Base-by-base conservation (phyloP, 1,140 invertebrate genomes). In the Psix sp. region DNA sequence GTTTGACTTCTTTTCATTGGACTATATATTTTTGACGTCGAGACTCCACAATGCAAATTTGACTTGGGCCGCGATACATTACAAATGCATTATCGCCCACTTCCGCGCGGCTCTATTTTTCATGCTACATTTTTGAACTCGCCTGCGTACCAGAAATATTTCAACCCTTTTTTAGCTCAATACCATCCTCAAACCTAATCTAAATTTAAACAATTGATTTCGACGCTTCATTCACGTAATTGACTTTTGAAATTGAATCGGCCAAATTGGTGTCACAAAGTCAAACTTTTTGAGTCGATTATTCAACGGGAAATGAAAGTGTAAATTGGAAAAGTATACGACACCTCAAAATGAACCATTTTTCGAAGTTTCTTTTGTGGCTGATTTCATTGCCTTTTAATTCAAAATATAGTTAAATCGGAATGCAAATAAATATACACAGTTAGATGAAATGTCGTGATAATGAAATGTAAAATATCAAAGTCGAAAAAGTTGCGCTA, bases 161-260 rank as follows among this genome's bases (percentile, higher is more conserved):
- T n/a, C n/a, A n/a, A n/a, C n/a, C n/a, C n/a, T n/a, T n/a, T n/a
- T n/a, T n/a, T n/a, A n/a, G n/a, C n/a, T n/a, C n/a, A n/a, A n/a
- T n/a, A n/a, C n/a, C 36, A 17, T 39, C 26, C 3, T 14, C 16
- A 3, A 11, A 9, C 17, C 38, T 51, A 51, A 62, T 62, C 13
- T 26, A 62, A 51, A 65, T 45, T 63, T 63, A 36, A 51, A 52
- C 31, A 26, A 18, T 18, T 51, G 29, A 17, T 52, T 33, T 26
- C 11, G 33, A 52, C 5, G 24, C 5, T 29, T 35, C 14, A 5
- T 29, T 46, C 20, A 21, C 33, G 31, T 65, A 65, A 65, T 54
- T 56, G 48, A 45, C 59, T 52, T 52, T 63, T 40, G 48, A 45
- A 63, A 52, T 45, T 52, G 59, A 59, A 40, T 46, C 14, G 35